A percentile compares a stretch with the other conserved stretches of the same genome.
Conservation (phyloP, 1,140 invertebrate species). For the Aleiodes sp. region DNA sequence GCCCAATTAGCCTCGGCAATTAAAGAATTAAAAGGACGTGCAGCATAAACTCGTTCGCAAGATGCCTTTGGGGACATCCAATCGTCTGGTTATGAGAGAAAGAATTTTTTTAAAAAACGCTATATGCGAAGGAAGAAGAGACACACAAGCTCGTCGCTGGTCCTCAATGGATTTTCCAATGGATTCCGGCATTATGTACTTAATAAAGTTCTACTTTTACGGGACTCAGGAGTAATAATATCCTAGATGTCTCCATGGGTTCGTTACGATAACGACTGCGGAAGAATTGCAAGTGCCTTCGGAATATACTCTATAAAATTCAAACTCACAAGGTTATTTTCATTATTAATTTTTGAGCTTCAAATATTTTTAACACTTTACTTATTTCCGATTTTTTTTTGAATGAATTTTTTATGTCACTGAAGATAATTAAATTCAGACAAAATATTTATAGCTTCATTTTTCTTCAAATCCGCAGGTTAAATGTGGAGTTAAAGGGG, state of each 20-base stretch:
- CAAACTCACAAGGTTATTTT: neutral
- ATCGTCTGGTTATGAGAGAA: too few relatives aligned
- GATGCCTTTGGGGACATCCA: neutral
- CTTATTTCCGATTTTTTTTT: too few relatives aligned
- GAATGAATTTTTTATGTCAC: too few relatives aligned
- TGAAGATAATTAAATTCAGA: too few relatives aligned
- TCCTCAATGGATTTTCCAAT: constrained; percentile 6
- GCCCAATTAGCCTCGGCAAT: constrained; percentile 61
- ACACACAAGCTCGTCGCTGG: constrained; percentile 1
- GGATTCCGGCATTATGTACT: constrained; percentile 20
- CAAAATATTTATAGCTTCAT: too few relatives aligned
- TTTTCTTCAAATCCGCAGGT: too few relatives aligned
- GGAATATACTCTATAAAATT: constrained; percentile 1
- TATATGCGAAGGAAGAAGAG: constrained; percentile 6
- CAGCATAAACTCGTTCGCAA: constrained; percentile 6
- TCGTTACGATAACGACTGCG: constrained; percentile 16
- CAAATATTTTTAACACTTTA: too few relatives aligned
- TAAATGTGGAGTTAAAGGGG: too few relatives aligned
- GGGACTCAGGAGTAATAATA: constrained; percentile 53
- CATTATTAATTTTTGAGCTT: neutral
- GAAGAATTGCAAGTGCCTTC: neutral
- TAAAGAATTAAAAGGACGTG: constrained; percentile 58
- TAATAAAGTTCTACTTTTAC: constrained; percentile 62
- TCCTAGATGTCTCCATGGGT: constrained; percentile 60
- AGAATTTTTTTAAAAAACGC: too few relatives aligned